Conservation (phyloP, 2,888 invertebrate species). For the Campopleginae sp. region DNA sequence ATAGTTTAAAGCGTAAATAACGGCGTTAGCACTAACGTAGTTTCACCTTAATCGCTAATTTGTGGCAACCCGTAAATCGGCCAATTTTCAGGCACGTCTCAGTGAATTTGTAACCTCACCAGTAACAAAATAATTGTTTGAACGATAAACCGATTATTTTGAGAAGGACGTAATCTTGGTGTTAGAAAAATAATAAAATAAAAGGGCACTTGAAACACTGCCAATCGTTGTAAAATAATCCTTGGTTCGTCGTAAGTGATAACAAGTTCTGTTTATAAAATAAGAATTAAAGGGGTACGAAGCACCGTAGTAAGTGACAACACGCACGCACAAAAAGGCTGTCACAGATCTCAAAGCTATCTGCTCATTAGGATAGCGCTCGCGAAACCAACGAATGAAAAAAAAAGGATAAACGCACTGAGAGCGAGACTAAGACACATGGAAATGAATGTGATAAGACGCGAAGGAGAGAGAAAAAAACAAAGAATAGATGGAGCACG, state of each 20-base stretch:
- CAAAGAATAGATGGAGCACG: conserved; percentile 7
- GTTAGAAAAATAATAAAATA: conserved; percentile 10
- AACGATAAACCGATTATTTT: background rate
- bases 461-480: conserved; percentile 26
- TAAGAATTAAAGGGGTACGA: conserved; percentile 33
- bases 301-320: conserved; percentile 34
- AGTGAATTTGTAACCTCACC: background rate
- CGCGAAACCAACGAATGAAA: background rate
- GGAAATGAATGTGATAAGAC: conserved; percentile 26
- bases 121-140: background rate
- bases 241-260: conserved; percentile 22
- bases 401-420: too few relatives aligned
- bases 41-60: background rate
- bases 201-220: background rate
- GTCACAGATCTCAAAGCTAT: conserved; percentile 4
- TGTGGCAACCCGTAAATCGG: background rate
- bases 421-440: background rate
- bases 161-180: background rate
- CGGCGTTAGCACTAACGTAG: background rate
- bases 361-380: conserved; percentile 3
- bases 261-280: conserved; percentile 26
- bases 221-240: conserved; percentile 40
- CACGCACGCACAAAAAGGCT: conserved; percentile 13
- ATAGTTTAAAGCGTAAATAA: background rate
- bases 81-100: background rate